These are phyloP conservation scores for Parthenolecanium corni DNA, from an alignment of 2,888 invertebrate genomes.

Conservation along the genomic window DNA sequence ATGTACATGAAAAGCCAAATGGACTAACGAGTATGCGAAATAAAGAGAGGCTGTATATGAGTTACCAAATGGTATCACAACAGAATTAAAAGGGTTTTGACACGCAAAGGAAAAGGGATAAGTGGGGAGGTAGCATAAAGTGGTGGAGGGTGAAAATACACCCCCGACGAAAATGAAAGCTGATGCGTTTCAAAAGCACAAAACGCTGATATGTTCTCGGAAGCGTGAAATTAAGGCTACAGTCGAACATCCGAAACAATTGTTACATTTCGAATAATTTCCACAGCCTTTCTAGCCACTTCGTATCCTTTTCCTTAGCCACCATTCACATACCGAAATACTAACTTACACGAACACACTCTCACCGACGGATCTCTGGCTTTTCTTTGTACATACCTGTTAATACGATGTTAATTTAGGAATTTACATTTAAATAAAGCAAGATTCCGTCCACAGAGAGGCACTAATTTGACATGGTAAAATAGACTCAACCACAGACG, in stretches of 20 bases:
- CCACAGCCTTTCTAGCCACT: not conserved
- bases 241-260: not conserved
- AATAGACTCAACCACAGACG: too few relatives aligned
- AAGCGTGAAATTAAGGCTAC: slow-evolving; percentile 7
- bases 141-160: too few relatives aligned
- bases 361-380: not conserved
- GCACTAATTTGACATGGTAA: too few relatives aligned
- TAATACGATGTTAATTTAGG: not conserved
- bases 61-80: too few relatives aligned
- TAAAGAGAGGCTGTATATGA: too few relatives aligned
- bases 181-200: not conserved
- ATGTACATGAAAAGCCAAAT: too few relatives aligned
- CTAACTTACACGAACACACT: not conserved
- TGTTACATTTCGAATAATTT: not conserved
- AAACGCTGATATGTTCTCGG: not conserved
- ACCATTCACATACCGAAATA: too few relatives aligned
- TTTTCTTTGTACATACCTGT: not conserved
- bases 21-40: too few relatives aligned
- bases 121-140: too few relatives aligned
- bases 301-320: not conserved
- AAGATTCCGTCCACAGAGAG: too few relatives aligned
- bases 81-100: too few relatives aligned
- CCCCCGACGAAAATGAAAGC: not conserved
- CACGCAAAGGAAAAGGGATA: too few relatives aligned
- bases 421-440: not conserved